Evolutionary conservation across 2,888 invertebrate species (phyloP).

Genomic region (Lypha dubia): DNA sequence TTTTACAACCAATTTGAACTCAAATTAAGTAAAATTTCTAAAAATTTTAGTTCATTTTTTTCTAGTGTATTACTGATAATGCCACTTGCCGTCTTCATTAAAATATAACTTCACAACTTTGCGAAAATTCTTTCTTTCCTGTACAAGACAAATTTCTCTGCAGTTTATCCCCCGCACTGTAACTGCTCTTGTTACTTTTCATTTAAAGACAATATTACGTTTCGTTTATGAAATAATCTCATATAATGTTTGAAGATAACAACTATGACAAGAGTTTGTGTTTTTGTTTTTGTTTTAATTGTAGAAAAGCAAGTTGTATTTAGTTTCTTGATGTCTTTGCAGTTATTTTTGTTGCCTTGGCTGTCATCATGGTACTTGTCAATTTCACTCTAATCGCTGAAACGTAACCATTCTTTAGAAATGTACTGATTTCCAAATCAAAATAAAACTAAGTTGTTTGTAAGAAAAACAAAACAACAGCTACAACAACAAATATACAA

Average conservation of each 20-base stretch:
- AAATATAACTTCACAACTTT: too few relatives aligned
- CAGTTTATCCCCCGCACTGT: constrained; percentile 1
- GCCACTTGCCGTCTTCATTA: too few relatives aligned
- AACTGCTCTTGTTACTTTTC: background rate
- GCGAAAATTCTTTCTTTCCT: too few relatives aligned
- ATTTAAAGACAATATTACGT: constrained; percentile 38
- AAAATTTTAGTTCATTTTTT: too few relatives aligned
- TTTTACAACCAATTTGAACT: too few relatives aligned
- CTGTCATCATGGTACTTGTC: constrained; percentile 53
- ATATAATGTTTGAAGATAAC: constrained; percentile 50
- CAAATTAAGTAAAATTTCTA: too few relatives aligned
- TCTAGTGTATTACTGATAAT: too few relatives aligned
- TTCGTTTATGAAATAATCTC: constrained; percentile 56
- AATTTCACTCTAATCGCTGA: constrained; percentile 53
- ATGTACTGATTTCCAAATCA: constrained; percentile 44
- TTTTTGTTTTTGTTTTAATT: too few relatives aligned
- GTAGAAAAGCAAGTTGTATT: constrained; percentile 43
- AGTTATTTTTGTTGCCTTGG: constrained; percentile 2
- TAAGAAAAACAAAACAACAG: constrained; percentile 41
- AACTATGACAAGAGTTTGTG: constrained; percentile 31
- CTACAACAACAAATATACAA: constrained; percentile 13
- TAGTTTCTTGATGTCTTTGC: constrained; percentile 41
- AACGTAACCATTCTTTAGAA: constrained; percentile 36
- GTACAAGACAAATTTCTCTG: background rate
- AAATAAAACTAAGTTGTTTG: constrained; percentile 21